phyloP scores from a whole-genome alignment of 2,888 invertebrate genomes.

The Drosophila meridiana region DNA sequence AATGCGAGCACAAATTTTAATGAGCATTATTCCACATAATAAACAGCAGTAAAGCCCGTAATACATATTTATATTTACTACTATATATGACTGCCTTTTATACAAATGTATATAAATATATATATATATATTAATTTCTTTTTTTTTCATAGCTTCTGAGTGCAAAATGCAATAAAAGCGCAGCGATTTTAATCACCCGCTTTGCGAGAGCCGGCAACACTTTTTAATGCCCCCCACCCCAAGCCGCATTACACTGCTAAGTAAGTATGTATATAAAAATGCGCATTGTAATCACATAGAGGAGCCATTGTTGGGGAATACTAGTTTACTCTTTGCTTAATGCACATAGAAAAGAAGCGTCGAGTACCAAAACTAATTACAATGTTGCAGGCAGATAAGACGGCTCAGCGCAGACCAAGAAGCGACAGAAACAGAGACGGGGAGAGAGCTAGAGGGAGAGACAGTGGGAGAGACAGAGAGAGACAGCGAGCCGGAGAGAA shows the following conservation, averaged over 20 bases:
- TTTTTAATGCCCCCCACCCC: conserved; percentile 36
- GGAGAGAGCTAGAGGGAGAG: neutral
- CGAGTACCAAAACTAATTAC: conserved; percentile 73
- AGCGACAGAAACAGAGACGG: neutral
- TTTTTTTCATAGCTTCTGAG: conserved; percentile 48
- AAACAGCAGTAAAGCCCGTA: conserved; percentile 50
- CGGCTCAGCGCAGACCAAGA: conserved; percentile 13
- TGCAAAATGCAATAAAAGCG: conserved; percentile 72
- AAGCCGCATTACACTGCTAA: conserved; percentile 14
- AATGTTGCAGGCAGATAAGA: conserved; percentile 61
- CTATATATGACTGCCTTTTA: conserved; percentile 19
- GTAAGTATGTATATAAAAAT: conserved; percentile 43
- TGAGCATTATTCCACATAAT: conserved; percentile 72
- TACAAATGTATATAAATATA: conserved; percentile 13
- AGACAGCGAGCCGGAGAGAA: conserved; percentile 48
- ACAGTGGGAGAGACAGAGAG: neutral
- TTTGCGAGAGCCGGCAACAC: conserved; percentile 63
- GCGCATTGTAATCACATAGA: conserved; percentile 65
- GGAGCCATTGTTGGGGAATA: conserved; percentile 46
- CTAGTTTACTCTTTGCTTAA: conserved; percentile 46
- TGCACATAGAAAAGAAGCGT: conserved; percentile 36
- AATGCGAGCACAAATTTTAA: conserved; percentile 67
- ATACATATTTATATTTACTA: conserved; percentile 44
- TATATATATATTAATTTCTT: neutral
- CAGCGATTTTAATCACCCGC: conserved; percentile 71